Evolutionary conservation across 2,888 invertebrate species (phyloP).

Genomic region (Tuberolachnus salignus): DNA sequence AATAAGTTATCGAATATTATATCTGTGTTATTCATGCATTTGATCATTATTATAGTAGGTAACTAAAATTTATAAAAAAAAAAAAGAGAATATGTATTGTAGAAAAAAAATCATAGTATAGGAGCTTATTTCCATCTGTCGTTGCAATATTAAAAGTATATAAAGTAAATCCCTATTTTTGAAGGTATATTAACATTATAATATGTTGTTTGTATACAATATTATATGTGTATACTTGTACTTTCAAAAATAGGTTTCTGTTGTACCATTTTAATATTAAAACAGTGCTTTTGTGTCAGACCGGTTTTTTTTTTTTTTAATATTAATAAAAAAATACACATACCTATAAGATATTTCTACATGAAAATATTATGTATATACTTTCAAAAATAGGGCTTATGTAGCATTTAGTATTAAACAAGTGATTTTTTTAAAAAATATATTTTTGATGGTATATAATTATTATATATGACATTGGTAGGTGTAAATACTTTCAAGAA

Average conservation of each 20-base stretch:
- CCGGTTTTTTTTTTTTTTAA: no score
- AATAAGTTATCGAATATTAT: constrained; percentile 44
- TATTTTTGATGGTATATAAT: neutral
- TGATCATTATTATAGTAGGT: constrained; percentile 45
- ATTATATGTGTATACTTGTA: no score
- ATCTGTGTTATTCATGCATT: constrained; percentile 52
- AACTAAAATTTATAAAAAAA: constrained; percentile 39
- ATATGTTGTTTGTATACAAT: no score
- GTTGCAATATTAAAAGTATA: constrained; percentile 30
- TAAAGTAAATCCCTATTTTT: constrained; percentile 20
- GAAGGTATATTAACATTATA: constrained; percentile 20
- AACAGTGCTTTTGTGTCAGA: no score
- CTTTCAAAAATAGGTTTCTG: no score
- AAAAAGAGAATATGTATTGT: constrained; percentile 34
- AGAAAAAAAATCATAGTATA: constrained; percentile 44
- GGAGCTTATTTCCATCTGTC: constrained; percentile 37
- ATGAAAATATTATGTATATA: neutral
- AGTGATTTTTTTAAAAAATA: no score
- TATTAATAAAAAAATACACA: no score
- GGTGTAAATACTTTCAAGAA: neutral
- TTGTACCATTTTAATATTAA: no score
- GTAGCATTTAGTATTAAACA: no score
- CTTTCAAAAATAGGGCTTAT: no score
- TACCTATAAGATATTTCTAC: no score
- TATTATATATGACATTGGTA: no score